Conservation (phyloP, 2,113 vertebrate species). For the Ptilorrhoa leucosticta region DNA sequence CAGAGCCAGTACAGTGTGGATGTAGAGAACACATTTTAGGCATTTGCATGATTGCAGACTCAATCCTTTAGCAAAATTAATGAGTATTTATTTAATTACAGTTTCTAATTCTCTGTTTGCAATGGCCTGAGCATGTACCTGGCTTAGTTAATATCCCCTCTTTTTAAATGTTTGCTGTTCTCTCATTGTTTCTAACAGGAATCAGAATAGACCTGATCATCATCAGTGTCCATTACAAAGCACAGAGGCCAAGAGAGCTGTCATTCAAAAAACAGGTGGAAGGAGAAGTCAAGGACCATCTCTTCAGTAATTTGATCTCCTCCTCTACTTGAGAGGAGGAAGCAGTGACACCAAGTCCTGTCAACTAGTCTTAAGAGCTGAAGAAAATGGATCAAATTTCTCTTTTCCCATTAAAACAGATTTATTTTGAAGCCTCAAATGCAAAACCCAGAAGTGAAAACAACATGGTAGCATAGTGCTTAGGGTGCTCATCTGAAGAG, state of each 20-base stretch:
- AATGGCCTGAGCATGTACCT: not conserved
- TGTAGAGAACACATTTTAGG: not conserved
- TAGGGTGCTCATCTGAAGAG: not conserved
- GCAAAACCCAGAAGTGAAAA: not conserved
- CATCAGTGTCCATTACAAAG: not conserved
- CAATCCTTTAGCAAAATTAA: not conserved
- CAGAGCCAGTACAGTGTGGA: not conserved
- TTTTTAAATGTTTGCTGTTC: not conserved
- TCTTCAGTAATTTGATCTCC: not conserved
- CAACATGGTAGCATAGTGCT: not conserved
- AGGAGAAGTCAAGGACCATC: not conserved
- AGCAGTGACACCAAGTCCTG: not conserved
- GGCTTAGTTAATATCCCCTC: not conserved
- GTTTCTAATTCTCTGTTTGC: not conserved
- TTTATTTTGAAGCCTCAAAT: not conserved
- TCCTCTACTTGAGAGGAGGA: not conserved
- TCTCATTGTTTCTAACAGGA: not conserved
- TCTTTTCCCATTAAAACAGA: not conserved
- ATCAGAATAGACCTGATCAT: not conserved
- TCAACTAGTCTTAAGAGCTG: not conserved
- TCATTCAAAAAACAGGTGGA: not conserved
- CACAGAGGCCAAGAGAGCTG: not conserved
- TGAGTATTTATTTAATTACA: not conserved
- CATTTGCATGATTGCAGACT: not conserved
- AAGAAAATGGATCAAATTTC: not conserved